Conservation (phyloP, 2,888 invertebrate genomes). For the Orthonychiurus folsomi region DNA sequence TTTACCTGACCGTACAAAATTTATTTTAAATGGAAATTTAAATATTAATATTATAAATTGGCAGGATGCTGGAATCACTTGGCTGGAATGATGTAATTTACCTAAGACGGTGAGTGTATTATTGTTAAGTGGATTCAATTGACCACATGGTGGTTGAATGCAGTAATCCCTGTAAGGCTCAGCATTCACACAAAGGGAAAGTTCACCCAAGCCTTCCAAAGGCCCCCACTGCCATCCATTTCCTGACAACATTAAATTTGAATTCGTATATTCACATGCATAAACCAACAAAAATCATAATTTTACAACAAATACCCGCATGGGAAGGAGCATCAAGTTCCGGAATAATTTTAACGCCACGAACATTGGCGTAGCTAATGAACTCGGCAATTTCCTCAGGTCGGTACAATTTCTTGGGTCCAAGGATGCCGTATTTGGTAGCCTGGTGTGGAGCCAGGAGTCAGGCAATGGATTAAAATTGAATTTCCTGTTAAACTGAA, state of each 20-base stretch:
- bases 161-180: conserved; percentile 64
- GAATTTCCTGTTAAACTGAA: neutral
- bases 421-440: conserved; percentile 54
- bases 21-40: neutral
- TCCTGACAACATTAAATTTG: conserved; percentile 19
- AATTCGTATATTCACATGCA: neutral
- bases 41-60: too few species aligned
- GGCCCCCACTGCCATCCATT: conserved; percentile 42
- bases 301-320: conserved; percentile 23
- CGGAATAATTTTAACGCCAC: conserved; percentile 46
- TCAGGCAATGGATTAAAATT: conserved; percentile 50
- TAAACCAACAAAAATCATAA: neutral
- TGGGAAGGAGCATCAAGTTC: conserved; percentile 42
- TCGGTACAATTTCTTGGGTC: conserved; percentile 58
- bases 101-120: conserved; percentile 38
- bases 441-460: too few species aligned
- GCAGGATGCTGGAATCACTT: neutral
- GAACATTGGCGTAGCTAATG: conserved; percentile 47
- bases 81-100: neutral
- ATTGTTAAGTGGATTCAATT: conserved; percentile 41
- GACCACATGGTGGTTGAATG: conserved; percentile 66
- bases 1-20: conserved; percentile 46
- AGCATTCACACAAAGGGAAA: conserved; percentile 70
- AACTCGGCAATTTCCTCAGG: conserved; percentile 51
- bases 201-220: conserved; percentile 57